Conservation (phyloP, 2,113 vertebrate genomes). For the Chamaetylas fuelleborni region DNA sequence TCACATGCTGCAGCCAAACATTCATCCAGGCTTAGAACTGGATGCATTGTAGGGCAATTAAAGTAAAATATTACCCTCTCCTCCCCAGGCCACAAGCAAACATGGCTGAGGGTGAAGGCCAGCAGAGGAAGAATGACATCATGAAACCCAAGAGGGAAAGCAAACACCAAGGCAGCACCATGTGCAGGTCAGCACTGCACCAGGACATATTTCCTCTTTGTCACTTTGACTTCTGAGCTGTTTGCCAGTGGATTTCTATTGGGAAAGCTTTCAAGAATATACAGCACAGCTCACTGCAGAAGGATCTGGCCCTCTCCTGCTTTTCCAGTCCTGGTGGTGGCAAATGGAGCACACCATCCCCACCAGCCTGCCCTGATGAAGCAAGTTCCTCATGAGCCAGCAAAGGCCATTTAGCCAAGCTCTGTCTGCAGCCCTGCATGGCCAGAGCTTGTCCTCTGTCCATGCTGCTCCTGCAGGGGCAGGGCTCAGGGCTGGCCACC, state of each 20-base stretch:
- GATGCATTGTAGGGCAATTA: neutral
- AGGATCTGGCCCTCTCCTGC: neutral
- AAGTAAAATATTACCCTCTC: neutral
- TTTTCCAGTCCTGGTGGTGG: neutral
- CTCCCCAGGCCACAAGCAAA: slow-evolving; percentile 31
- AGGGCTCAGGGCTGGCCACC: neutral
- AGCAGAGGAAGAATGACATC: slow-evolving; percentile 25
- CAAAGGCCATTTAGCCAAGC: rapidly evolving
- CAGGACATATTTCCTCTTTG: neutral
- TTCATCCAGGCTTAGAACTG: neutral
- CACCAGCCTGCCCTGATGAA: neutral
- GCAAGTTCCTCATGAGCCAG: neutral
- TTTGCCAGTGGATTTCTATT: neutral
- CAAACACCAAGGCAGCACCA: neutral
- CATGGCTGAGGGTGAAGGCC: neutral
- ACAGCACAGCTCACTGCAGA: neutral
- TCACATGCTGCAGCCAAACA: neutral
- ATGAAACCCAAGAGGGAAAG: slow-evolving; percentile 30
- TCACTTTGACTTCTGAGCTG: neutral
- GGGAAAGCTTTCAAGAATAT: neutral
- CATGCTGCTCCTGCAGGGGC: neutral
- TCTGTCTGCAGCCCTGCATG: neutral
- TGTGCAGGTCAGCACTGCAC: neutral
- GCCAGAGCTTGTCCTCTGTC: neutral
- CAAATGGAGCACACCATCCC: neutral